phyloP scores from a whole-genome alignment of 2,113 vertebrate genomes.

The Phainopepla nitens region DNA sequence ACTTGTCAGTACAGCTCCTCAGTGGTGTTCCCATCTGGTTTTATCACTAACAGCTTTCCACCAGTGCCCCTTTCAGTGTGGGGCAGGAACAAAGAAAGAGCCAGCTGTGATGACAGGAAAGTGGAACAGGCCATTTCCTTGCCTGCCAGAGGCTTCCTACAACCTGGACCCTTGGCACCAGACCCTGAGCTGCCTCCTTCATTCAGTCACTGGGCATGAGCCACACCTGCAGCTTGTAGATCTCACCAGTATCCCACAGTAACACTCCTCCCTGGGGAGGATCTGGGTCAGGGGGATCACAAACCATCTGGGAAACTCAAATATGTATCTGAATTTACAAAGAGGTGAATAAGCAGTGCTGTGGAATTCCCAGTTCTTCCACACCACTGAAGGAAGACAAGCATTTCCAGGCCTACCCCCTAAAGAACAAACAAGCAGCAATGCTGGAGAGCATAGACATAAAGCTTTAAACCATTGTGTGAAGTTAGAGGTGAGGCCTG shows the following conservation, averaged over 20 bases:
- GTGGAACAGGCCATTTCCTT: neutral
- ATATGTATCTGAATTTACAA: neutral
- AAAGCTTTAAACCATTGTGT: neutral
- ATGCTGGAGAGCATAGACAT: neutral
- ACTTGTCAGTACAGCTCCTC: neutral
- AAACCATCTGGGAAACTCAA: neutral
- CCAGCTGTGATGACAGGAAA: neutral
- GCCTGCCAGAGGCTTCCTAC: neutral
- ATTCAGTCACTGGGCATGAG: neutral
- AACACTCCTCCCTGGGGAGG: rapidly evolving
- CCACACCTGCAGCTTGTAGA: neutral
- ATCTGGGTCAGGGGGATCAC: neutral
- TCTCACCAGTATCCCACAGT: neutral
- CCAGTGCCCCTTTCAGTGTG: neutral
- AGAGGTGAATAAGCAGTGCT: neutral
- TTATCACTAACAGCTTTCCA: neutral
- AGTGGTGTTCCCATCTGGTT: neutral
- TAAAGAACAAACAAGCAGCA: neutral
- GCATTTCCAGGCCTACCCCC: neutral
- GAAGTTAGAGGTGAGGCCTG: neutral
- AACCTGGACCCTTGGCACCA: neutral
- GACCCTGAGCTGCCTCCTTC: neutral
- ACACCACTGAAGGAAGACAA: neutral
- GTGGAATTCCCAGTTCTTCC: neutral
- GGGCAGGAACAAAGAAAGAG: neutral